Base-by-base conservation (phyloP, 1,140 invertebrate species). In the Drosophila orosa region DNA sequence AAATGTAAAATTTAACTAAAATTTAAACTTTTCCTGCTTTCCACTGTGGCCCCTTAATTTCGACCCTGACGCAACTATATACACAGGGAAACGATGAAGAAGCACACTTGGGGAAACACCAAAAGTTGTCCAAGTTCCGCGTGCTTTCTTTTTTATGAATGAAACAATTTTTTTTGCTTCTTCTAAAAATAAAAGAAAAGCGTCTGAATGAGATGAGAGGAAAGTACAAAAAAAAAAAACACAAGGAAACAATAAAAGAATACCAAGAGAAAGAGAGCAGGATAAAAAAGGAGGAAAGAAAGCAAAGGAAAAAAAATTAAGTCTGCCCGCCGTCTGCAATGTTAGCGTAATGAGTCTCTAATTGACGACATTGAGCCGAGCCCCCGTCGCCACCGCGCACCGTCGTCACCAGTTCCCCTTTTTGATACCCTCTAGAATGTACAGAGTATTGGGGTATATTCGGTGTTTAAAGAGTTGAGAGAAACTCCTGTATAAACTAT, bases 341-440 rank as follows among this genome's bases (percentile, higher is more conserved):
- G 90, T 60, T 71, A 80, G 81, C 76, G 81, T 91, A 91, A 91
- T 91, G 89, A 91, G 89, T 90, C 81, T 91, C 89, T 91, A 91
- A 91, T 91, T 91, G 89, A 91, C 89, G 89, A 80, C 84, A 90
- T 81, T 91, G 83, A 82, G 76, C 78, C 74, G 66, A 50, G 61
- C 40, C 50, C 39, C 57, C 58, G 25, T 35, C 56, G 13, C 50
- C 58, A 9, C 37, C 58, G n/a, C 25, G 25, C 39, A 25, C 57
- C 52, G 22, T 29, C 19, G n/a, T 8, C 52, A 59, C 13, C 68
- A 42, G 55, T 66, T 42, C 37, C 60, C 55, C 57, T 24, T 60
- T 63, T 63, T 31, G 50, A 54, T 54, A n/a, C 13, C 31, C 31
- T 12, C 3, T 6, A n/a, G 35, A 35, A 24, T 45, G 13, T n/a